Base-by-base conservation (phyloP, 2,113 vertebrate genomes). In the Indri indri region DNA sequence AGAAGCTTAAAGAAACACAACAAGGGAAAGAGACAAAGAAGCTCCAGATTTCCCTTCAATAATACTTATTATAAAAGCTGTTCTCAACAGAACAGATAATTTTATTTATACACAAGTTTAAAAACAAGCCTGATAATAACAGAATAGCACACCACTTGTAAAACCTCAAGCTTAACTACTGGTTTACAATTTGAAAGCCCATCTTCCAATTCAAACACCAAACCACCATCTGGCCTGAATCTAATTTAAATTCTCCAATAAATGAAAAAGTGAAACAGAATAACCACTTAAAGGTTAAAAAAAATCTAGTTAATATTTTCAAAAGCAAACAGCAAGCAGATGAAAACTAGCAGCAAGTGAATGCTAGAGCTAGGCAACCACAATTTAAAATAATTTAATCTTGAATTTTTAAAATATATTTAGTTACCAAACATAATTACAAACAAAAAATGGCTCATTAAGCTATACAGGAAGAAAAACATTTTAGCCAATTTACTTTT, bases 311-410 rank as follows among this genome's bases (percentile, higher is more conserved):
- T 93, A 95, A 71, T 81, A 61, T 88, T 97, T 96, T 92, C 71
- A 96, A 96, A 96, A 91, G 82, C 16, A 92, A 91, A 71, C 52
- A 80, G 14, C 16, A 97, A 97, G 70, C 30, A 94, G 18, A 86
- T 84, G n/a, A 94, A 95, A 88, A 97, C 34, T 88, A 16, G 5
- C 23, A 88, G 84, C 30, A 82, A 94, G 63, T 79, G 12, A 90
- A 74, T n/a, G 1, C 65, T 57, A 93, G 25, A 73, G 40, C n/a
- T 68, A 81, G 30, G 7, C 10, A 91, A 92, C 2, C n/a, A 77
- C 50, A 92, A 86, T 90, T 96, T 94, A 93, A 96, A 97, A 95
- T 82, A 89, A 95, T 32, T 81, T 30, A 95, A 95, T 80, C 11
- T 57, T 92, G 37, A 90, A 81, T 23, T 71, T 95, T n/a, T 32